Base-by-base conservation (phyloP, 2,113 vertebrate genomes). In the Anser cygnoides region DNA sequence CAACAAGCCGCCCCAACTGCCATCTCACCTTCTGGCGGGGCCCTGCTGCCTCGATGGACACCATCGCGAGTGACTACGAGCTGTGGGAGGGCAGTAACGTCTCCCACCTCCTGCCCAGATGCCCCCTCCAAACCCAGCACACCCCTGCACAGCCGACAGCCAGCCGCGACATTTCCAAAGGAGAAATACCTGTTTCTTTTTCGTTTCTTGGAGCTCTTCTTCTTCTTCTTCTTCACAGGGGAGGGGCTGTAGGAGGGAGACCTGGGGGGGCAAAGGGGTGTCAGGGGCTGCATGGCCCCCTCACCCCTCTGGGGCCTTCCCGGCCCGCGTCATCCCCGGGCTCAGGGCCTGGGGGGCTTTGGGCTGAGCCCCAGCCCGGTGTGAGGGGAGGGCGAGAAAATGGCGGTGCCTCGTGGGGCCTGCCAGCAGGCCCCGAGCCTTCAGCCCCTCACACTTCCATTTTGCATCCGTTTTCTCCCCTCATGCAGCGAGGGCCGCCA, bases 121-220 rank as follows among this genome's bases (percentile, higher is more conserved):
- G 4, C n/a, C 46, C 21, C 15, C 29, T 57, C 9, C 3, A 3
- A 31, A 57, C 28, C 54, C 28, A 6, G 28, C 28, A 31, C 54
- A 29, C 54, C 54, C 26, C 54, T 10, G 15, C 54, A 31, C 16
- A 4, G 54, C 54, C 54, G 18, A 9, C 14, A 57, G 9, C 28
- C 54, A 57, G 54, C 39, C 26, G 7, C 28, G 29, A 41, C 0
- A 3, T 52, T 59, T 67, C 37, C 31, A 13, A 63, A 26, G 25
- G 14, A 22, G 46, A 59, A 61, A 25, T 98, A 99, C 99, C 99
- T 99, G 96, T 98, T 98, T 91, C 98, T 98, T 93, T 99, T 99
- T 96, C 98, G 98, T 85, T 98, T 99, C 98, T 99, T 99, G 46
- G 99, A 99, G 95, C 98, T 99, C 97, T 99, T 99, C 98, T 99